phyloP scores from a whole-genome alignment of 2,797 vertebrate genomes.

The Tokudaia muenninki region DNA sequence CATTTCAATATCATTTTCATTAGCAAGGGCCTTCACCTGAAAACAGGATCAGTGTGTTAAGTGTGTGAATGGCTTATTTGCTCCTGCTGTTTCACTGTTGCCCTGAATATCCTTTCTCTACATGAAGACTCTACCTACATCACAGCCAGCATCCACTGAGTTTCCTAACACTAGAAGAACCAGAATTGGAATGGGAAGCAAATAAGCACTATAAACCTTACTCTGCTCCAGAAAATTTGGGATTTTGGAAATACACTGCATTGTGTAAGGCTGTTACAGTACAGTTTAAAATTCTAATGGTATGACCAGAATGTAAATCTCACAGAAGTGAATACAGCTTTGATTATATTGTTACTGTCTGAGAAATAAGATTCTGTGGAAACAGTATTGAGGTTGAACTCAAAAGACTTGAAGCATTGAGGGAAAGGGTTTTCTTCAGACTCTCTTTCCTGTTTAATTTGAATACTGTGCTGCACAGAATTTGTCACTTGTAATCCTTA shows the following conservation, averaged over 20 bases:
- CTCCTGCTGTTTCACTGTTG: slow-evolving; percentile 77
- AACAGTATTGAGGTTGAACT: slow-evolving; percentile 16
- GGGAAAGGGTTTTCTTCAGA: background rate
- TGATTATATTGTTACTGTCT: background rate
- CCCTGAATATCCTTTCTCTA: slow-evolving; percentile 74
- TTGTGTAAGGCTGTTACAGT: background rate
- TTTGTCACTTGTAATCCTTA: background rate
- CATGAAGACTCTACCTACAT: slow-evolving; percentile 67
- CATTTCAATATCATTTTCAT: slow-evolving; percentile 58
- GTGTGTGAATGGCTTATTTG: slow-evolving; percentile 73
- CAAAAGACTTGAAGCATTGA: background rate
- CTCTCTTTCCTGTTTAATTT: background rate
- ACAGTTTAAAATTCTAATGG: slow-evolving; percentile 16
- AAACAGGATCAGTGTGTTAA: slow-evolving; percentile 65
- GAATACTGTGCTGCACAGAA: background rate
- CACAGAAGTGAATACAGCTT: background rate
- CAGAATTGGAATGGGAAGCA: slow-evolving; percentile 34
- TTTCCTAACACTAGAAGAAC: slow-evolving; percentile 43
- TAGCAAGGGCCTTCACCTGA: slow-evolving; percentile 63
- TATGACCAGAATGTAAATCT: background rate
- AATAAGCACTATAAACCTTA: slow-evolving; percentile 73
- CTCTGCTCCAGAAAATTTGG: background rate
- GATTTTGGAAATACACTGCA: background rate
- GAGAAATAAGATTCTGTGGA: slow-evolving; percentile 44
- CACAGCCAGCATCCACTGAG: slow-evolving; percentile 53